Evolutionary conservation across 2,797 vertebrate species (phyloP).

Genomic region (Philypnodon macrostomus): DNA sequence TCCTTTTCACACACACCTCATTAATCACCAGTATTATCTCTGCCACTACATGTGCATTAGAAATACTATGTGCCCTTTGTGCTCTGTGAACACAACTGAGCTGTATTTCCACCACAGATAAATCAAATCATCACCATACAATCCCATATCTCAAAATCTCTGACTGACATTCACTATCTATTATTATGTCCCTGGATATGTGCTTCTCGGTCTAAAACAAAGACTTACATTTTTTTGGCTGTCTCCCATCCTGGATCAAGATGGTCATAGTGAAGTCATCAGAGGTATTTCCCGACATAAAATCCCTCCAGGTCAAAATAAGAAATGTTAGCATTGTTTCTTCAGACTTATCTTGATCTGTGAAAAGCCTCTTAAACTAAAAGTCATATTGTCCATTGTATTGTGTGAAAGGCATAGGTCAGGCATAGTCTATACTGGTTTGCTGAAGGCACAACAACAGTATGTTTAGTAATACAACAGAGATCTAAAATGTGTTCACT

Average conservation of each 20-base stretch:
- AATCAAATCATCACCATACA: conserved; percentile 1
- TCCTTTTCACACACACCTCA: conserved; percentile 23
- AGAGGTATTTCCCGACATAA: background rate
- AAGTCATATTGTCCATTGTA: conserved; percentile 7
- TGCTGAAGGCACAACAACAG: background rate
- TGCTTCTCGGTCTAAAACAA: conserved; percentile 1
- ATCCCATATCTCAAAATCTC: background rate
- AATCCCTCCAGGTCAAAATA: background rate
- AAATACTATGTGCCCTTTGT: conserved; percentile 6
- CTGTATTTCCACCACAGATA: conserved; percentile 1
- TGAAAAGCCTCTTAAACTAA: conserved; percentile 2
- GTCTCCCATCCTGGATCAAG: background rate
- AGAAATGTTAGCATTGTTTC: conserved; percentile 13
- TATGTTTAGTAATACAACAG: too few species aligned
- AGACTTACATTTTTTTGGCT: background rate
- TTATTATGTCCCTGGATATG: background rate
- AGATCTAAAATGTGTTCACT: too few species aligned
- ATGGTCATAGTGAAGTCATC: background rate
- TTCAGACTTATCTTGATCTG: conserved; percentile 7
- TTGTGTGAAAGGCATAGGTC: conserved; percentile 1
- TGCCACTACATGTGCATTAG: conserved; percentile 37
- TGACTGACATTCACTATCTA: background rate
- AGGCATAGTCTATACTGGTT: background rate
- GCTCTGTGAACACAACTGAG: conserved; percentile 11
- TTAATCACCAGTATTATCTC: conserved; percentile 31